These are phyloP conservation scores for Rhadinocentrus ornatus DNA, from an alignment of 2,797 vertebrate species.

Conservation along the genomic window DNA sequence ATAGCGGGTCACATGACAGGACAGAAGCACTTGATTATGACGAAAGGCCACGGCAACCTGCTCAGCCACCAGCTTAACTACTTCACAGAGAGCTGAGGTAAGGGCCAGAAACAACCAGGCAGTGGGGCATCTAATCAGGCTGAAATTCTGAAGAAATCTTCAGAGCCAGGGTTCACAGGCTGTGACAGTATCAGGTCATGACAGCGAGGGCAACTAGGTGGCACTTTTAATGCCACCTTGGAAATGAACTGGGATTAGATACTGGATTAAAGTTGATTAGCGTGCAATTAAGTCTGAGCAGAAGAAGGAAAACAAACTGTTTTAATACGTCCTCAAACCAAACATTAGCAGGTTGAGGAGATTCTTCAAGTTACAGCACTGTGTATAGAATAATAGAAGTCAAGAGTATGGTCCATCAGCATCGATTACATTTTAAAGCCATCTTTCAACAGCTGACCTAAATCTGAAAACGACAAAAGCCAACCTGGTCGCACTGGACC, in stretches of 20 bases:
- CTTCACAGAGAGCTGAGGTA: constrained; percentile 44
- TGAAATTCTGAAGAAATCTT: constrained; percentile 56
- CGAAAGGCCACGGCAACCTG: constrained; percentile 62
- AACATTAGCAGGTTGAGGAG: constrained; percentile 13
- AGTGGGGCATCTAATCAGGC: constrained; percentile 50
- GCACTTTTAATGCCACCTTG: constrained; percentile 63
- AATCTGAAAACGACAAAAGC: constrained; percentile 80
- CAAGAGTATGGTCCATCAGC: constrained; percentile 54
- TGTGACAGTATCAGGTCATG: constrained; percentile 41
- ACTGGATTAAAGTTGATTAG: constrained; percentile 53
- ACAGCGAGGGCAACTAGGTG: constrained; percentile 55
- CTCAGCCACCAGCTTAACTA: constrained; percentile 60
- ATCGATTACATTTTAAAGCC: constrained; percentile 73
- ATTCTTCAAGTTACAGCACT: neutral
- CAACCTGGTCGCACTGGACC: constrained; percentile 77
- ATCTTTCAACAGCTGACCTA: constrained; percentile 78
- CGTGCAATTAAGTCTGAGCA: constrained; percentile 38
- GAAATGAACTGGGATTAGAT: constrained; percentile 69
- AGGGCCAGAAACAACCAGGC: constrained; percentile 60
- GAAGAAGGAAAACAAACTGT: constrained; percentile 36
- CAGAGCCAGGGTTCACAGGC: constrained; percentile 55
- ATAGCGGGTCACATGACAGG: constrained; percentile 70
- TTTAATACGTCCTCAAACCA: constrained; percentile 27
- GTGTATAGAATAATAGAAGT: constrained; percentile 26
- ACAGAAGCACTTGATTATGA: constrained; percentile 69